phyloP scores from a whole-genome alignment of 2,113 vertebrate species.

The chimpanzee (Pan troglodytes) region NHGRI_mPanTro3-v2.1_pri NC_072402.2:69632501-69633000 shows the following conservation, averaged over 20 bases:
- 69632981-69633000: not conserved
- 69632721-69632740: not conserved
- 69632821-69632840: not conserved
- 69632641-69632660: not conserved
- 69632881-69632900: not conserved
- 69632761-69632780: not conserved
- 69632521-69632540: not conserved
- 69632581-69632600: not conserved
- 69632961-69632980: not conserved
- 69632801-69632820: not conserved
- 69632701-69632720: not conserved
- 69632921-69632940: not conserved
- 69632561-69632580: not conserved
- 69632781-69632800: not conserved
- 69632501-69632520: not conserved
- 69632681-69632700: not conserved
- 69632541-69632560: not conserved
- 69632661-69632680: not conserved
- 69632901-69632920: not conserved
- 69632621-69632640: not conserved
- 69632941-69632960: not conserved
- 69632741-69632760: not conserved
- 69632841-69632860: slow-evolving; percentile 13
- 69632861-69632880: not conserved
- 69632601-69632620: not conserved